phyloP scores from a whole-genome alignment of 2,113 vertebrate genomes.

The Etheostoma spectabile region DNA sequence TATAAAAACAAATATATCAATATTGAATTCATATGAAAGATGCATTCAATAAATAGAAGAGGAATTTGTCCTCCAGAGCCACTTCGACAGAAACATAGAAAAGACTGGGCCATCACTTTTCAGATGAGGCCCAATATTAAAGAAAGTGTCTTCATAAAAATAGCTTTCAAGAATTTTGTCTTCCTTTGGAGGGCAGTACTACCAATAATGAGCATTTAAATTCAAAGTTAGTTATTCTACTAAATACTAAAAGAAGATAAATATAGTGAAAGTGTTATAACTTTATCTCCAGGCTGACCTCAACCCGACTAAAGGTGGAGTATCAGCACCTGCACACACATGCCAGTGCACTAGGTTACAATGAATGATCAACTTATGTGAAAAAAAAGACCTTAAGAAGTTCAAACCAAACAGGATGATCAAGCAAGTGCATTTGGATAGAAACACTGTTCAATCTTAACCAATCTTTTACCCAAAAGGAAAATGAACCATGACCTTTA shows the following conservation, averaged over 20 bases:
- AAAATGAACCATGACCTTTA: background rate
- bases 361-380: background rate
- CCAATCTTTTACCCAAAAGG: background rate
- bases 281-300: constrained; percentile 13
- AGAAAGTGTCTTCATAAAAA: background rate
- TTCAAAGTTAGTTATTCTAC: background rate
- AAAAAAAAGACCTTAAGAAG: background rate
- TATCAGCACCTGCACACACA: background rate
- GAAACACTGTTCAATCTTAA: background rate
- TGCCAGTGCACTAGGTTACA: no score
- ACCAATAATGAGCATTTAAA: background rate
- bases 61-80: constrained; percentile 17
- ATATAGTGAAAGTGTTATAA: background rate
- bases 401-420: background rate
- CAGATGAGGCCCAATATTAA: background rate
- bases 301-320: background rate
- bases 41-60: background rate
- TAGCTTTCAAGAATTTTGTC: background rate
- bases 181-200: background rate
- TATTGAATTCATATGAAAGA: background rate
- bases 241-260: no score
- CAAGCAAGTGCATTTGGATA: background rate
- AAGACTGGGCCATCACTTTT: constrained; percentile 16
- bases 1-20: background rate
- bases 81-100: constrained; percentile 9